Conservation (phyloP, 2,113 vertebrate species). For the Myanophis thanlyinensis region DNA sequence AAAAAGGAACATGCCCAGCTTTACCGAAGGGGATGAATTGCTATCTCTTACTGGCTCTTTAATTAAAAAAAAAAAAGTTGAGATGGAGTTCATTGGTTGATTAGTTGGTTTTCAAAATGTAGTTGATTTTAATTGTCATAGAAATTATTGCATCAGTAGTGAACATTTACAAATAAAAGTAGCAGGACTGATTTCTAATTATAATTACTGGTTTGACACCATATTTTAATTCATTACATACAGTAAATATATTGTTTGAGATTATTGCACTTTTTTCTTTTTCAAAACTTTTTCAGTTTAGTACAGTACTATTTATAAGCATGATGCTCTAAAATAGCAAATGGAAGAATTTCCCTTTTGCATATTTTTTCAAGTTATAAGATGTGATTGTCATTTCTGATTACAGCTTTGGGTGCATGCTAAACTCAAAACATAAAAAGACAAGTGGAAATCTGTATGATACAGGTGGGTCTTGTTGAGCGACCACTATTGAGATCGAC, state of each 20-base stretch:
- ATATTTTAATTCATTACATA: background rate
- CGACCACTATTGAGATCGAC: background rate
- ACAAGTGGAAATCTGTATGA: background rate
- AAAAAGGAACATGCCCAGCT: background rate
- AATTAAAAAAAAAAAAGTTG: background rate
- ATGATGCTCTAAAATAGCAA: background rate
- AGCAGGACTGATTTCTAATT: background rate
- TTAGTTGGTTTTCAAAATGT: background rate
- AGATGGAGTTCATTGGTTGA: background rate
- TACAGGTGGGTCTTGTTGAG: background rate
- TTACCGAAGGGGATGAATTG: background rate
- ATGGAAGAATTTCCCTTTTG: background rate
- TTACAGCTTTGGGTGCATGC: background rate
- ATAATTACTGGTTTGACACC: background rate
- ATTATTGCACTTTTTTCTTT: background rate
- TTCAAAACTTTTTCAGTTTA: background rate
- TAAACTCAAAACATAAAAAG: background rate
- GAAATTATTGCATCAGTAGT: background rate
- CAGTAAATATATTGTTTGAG: background rate
- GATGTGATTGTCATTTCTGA: background rate
- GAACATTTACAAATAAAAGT: background rate
- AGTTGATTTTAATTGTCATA: background rate
- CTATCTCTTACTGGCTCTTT: background rate
- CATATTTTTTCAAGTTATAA: background rate
- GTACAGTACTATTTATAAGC: background rate